Evolutionary conservation across 2,797 vertebrate genomes (phyloP).

Genomic region (Falco rusticolus): DNA sequence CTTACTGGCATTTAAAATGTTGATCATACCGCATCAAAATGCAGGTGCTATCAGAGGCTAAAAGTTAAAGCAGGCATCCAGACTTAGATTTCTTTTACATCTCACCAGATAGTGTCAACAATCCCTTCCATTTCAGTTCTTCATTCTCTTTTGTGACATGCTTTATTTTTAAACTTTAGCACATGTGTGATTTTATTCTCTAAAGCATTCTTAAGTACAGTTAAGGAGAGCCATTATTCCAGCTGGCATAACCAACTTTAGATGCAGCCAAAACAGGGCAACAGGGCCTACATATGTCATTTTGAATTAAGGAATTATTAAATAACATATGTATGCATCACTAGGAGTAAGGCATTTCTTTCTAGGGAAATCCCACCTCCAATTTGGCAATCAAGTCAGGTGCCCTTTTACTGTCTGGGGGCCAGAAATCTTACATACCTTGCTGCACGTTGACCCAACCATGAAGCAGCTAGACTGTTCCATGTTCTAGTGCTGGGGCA

Average conservation of each 20-base stretch:
- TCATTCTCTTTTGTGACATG: not conserved
- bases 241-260: not conserved
- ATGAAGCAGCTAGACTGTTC: not conserved
- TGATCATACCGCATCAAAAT: not conserved
- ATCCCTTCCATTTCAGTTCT: not conserved
- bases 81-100: not conserved
- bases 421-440: not conserved
- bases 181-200: not conserved
- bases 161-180: not conserved
- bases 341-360: not conserved
- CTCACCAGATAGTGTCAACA: not conserved
- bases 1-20: not conserved
- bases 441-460: not conserved
- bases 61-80: not conserved
- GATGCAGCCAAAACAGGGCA: not conserved
- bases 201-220: not conserved
- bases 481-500: not conserved
- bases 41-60: not conserved
- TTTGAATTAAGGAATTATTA: not conserved
- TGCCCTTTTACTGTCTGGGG: not conserved
- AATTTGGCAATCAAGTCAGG: not conserved
- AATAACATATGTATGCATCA: not conserved
- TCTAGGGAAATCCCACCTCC: not conserved
- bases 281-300: not conserved
- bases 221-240: not conserved